Evolutionary conservation across 1,140 invertebrate genomes (phyloP), one percentile per base, ranked within the genome.

Genomic region (Formica selysi): DNA sequence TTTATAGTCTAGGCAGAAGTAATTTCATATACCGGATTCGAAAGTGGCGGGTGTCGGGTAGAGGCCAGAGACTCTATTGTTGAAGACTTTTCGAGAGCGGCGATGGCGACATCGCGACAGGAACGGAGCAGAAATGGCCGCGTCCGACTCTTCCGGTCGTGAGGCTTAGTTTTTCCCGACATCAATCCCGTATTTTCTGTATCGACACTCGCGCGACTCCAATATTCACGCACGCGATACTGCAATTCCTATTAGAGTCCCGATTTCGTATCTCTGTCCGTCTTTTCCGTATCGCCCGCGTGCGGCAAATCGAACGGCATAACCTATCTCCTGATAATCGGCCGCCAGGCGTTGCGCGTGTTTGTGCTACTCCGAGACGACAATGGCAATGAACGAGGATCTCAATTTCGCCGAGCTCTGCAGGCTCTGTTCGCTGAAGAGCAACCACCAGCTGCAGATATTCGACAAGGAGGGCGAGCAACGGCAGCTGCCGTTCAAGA

Each of bases 401-500:
- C 96, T 97, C 86, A 97, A 96, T 94, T 97, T 97, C 94, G 95
- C 96, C 44, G 96, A 97, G 93, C 95, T 97, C 51, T 97, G 97
- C 91, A 95, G 97, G 89, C 95, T 97, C 74, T 97, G 97, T 90
- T 96, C 96, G 79, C 94, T 97, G 59, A 97, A 96, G 92, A 96
- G 96, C 85, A 96, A 96, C 59, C 96, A 96, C 76, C 93, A 94
- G 76, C 95, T 97, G 62, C 96, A 97, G 92, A 96, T 97, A 91
- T 97, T 97, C 92, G 96, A 97, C 90, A 97, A 97, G 91, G 96
- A 97, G 90, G 96, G 96, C 51, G 96, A 97, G 92, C 96, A 97
- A 88, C 94, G 96, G 76, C 96, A 97, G 93, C 95, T 97, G 76
- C 95, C 97, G 57, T 97, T 97, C 92, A 97, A 97, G 94, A 95